Conservation (phyloP, 2,113 vertebrate genomes). For the Paraplagusia blochii region DNA sequence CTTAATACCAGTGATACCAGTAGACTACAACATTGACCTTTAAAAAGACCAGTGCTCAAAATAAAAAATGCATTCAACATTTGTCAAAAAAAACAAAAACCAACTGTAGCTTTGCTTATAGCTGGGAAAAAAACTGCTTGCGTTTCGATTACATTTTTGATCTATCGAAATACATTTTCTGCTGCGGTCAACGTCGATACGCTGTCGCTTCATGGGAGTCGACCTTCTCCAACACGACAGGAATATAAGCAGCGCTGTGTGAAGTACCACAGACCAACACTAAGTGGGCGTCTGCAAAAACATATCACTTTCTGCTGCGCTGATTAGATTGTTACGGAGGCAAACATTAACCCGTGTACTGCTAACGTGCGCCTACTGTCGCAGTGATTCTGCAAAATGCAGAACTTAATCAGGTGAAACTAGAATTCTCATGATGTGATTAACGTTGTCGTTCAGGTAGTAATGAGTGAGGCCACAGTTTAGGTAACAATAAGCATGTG, state of each 20-base stretch:
- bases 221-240: slow-evolving; percentile 46
- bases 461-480: no score
- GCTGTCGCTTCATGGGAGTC: slow-evolving; percentile 13
- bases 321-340: slow-evolving; percentile 46
- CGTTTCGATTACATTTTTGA: no score
- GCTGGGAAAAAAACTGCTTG: no score
- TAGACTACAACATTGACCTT: slow-evolving; percentile 25
- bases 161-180: not conserved
- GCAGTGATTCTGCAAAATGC: not conserved
- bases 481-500: no score
- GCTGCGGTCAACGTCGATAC: slow-evolving; percentile 20
- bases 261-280: slow-evolving; percentile 46
- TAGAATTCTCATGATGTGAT: slow-evolving; percentile 15
- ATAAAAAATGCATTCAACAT: slow-evolving; percentile 21
- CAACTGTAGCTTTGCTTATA: not conserved
- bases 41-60: slow-evolving; percentile 19
- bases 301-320: slow-evolving; percentile 52
- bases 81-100: slow-evolving; percentile 1
- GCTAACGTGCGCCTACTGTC: not conserved
- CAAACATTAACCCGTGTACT: slow-evolving; percentile 28
- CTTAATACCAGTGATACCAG: no score
- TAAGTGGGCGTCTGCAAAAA: slow-evolving; percentile 64
- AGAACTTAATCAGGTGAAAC: not conserved
- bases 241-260: slow-evolving; percentile 37
- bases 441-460: not conserved